Evolutionary conservation across 2,888 invertebrate genomes (phyloP).

Genomic region (Monoplex corrugatus): DNA sequence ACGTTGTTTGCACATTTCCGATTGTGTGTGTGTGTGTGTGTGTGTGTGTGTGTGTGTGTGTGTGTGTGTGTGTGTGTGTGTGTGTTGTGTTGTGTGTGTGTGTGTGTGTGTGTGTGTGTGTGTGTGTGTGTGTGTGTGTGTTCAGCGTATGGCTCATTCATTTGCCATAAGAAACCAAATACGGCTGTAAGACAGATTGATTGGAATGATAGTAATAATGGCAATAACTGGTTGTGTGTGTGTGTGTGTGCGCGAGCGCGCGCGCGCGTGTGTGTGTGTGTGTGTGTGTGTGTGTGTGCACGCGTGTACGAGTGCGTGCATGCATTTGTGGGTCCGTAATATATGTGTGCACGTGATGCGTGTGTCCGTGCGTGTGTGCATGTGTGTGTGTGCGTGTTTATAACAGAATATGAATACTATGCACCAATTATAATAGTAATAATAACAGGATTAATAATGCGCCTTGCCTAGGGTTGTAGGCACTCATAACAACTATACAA

Average conservation of each 20-base stretch:
- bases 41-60: not conserved
- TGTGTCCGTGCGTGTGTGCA: no score
- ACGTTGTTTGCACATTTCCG: not conserved
- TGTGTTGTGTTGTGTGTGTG: not conserved
- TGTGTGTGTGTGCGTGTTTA: no score
- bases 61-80: not conserved
- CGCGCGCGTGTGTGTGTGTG: no score
- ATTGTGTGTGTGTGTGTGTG: not conserved
- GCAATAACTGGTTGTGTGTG: no score
- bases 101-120: not conserved
- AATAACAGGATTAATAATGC: not conserved
- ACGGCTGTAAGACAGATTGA: not conserved
- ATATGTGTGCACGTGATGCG: no score
- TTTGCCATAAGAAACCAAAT: no score
- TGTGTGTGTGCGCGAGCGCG: no score
- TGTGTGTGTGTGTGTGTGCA: no score
- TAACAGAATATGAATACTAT: not conserved
- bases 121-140: not conserved
- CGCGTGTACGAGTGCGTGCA: no score
- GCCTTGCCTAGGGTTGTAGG: not conserved
- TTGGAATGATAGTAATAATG: not conserved
- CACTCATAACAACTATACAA: not conserved
- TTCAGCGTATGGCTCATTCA: not conserved
- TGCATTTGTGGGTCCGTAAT: no score
- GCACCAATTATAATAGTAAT: not conserved